Percentiles rank a stretch among this genome's conserved stretches.
These are phyloP conservation scores for Sigmodon hispidus DNA, from an alignment of 2,113 vertebrate species.

Conservation along the genomic window DNA sequence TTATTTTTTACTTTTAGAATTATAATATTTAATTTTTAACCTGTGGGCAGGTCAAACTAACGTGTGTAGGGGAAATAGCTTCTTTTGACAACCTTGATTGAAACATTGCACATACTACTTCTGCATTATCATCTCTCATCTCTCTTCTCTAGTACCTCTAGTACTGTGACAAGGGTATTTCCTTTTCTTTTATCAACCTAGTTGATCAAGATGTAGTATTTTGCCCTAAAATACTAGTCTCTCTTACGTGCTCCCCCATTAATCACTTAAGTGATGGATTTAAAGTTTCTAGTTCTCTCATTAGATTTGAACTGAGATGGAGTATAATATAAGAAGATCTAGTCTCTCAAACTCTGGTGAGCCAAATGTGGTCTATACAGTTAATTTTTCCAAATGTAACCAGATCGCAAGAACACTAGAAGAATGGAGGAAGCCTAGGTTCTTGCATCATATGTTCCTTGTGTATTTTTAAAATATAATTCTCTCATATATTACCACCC, in stretches of 20 bases:
- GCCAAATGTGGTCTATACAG: background rate
- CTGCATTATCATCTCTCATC: background rate
- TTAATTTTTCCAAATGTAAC: background rate
- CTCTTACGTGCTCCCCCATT: background rate
- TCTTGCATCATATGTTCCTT: background rate
- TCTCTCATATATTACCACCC: background rate
- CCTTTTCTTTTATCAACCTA: background rate
- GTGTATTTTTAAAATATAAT: background rate
- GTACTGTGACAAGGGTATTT: background rate
- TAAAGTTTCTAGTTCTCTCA: background rate
- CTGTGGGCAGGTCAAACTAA: background rate
- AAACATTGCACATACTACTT: background rate
- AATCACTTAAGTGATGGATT: background rate
- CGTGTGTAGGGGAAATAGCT: background rate
- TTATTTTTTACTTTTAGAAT: background rate
- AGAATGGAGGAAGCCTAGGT: background rate
- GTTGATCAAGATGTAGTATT: background rate
- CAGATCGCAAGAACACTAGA: background rate
- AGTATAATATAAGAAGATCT: background rate
- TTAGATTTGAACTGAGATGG: background rate
- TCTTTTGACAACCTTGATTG: background rate
- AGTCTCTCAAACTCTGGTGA: background rate
- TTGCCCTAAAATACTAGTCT: background rate
- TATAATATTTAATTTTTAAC: background rate
- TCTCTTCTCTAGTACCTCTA: background rate